These are phyloP conservation scores for Malurus leucopterus DNA, from an alignment of 2,797 vertebrate genomes.

Conservation along the genomic window DNA sequence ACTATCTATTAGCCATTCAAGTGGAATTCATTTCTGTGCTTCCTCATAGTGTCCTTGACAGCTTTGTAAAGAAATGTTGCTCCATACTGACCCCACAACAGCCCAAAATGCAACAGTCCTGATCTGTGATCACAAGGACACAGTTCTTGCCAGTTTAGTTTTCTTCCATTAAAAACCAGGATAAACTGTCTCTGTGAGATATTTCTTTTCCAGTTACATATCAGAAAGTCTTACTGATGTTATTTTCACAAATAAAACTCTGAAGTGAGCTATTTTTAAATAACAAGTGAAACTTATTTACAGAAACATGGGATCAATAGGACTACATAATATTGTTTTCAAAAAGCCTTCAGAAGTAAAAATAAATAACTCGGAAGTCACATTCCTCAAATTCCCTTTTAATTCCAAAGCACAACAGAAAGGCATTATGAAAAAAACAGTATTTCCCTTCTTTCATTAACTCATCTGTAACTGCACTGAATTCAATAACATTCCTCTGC, in stretches of 20 bases:
- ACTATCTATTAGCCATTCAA: slow-evolving; percentile 6
- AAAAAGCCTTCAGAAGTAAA: slow-evolving; percentile 52
- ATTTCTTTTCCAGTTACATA: not conserved
- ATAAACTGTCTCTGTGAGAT: not conserved
- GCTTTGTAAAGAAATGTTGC: slow-evolving; percentile 15
- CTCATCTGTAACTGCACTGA: slow-evolving; percentile 87
- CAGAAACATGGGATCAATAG: not conserved
- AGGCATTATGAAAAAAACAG: slow-evolving; percentile 94
- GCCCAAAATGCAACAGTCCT: slow-evolving; percentile 20
- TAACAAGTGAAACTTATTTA: not conserved
- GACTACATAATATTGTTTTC: slow-evolving; percentile 28
- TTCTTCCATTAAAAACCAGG: not conserved
- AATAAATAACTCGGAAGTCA: slow-evolving; percentile 54
- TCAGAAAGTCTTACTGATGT: not conserved
- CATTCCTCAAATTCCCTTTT: slow-evolving; percentile 89
- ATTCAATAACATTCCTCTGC: slow-evolving; percentile 89
- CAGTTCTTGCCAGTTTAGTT: not conserved
- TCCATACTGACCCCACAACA: slow-evolving; percentile 11
- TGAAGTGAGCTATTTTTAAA: not conserved
- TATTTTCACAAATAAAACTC: not conserved
- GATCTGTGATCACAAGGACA: not conserved
- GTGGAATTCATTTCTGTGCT: slow-evolving; percentile 11
- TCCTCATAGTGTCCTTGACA: not conserved
- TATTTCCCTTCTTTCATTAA: slow-evolving; percentile 95
- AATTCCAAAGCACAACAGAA: slow-evolving; percentile 87